Evolutionary conservation across 92 coral and sea anemone genomes (phyloP).

Genomic region (Porites evermanni): DNA sequence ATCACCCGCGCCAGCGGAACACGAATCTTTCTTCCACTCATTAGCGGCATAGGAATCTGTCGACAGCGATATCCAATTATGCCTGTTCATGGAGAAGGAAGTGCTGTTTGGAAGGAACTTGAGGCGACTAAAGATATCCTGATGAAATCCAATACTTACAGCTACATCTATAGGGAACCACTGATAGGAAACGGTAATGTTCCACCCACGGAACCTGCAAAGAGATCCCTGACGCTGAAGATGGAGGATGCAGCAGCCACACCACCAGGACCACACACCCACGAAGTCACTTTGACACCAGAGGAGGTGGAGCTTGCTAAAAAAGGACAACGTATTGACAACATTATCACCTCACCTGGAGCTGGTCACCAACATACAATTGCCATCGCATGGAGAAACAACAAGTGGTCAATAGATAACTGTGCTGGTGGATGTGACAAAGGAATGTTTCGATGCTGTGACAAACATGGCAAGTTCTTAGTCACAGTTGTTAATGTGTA

Average conservation of each 20-base stretch:
- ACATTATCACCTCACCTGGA: conserved; percentile 22
- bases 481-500: not conserved
- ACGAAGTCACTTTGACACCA: conserved; percentile 41
- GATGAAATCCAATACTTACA: conserved; percentile 65
- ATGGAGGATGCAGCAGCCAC: conserved; percentile 36
- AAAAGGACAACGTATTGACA: not conserved
- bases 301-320: conserved; percentile 48
- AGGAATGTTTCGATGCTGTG: conserved; percentile 11
- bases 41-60: conserved; percentile 52
- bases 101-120: not conserved
- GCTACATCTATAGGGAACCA: conserved; percentile 67
- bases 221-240: conserved; percentile 48
- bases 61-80: conserved; percentile 59
- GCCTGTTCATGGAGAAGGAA: conserved; percentile 65
- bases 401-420: not conserved
- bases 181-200: conserved; percentile 53
- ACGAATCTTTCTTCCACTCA: conserved; percentile 50
- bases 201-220: conserved; percentile 61
- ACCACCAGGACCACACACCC: conserved; percentile 60
- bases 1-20: too few species aligned
- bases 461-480: conserved; percentile 23
- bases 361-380: conserved; percentile 62
- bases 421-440: conserved; percentile 23
- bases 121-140: conserved; percentile 18
- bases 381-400: conserved; percentile 8